A percentile compares a stretch with the other conserved stretches of the same genome.
Evolutionary conservation across 2,888 invertebrate species (phyloP).

Genomic region (Nasonia oneida): DNA sequence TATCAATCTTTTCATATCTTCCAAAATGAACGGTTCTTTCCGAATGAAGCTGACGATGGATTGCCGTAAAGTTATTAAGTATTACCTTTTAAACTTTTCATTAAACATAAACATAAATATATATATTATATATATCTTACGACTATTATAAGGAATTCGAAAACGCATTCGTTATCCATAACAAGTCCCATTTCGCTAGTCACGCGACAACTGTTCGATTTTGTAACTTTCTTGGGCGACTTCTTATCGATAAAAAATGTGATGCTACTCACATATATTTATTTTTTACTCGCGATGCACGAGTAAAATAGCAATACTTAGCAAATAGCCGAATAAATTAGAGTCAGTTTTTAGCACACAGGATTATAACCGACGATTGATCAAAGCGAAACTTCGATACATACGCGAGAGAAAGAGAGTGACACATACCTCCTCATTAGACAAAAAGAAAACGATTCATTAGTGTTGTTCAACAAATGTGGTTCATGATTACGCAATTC

Average conservation of each 20-base stretch:
- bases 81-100: constrained; percentile 38
- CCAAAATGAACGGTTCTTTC: constrained; percentile 56
- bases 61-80: constrained; percentile 45
- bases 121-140: constrained; percentile 27
- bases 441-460: constrained; percentile 46
- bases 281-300: constrained; percentile 54
- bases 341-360: constrained; percentile 53
- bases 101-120: constrained; percentile 36
- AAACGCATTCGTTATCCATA: constrained; percentile 60
- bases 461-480: constrained; percentile 56
- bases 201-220: constrained; percentile 57
- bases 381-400: constrained; percentile 33
- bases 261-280: constrained; percentile 54
- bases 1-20: constrained; percentile 54
- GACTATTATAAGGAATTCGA: constrained; percentile 49
- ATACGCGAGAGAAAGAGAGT: constrained; percentile 32
- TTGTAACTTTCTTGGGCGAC: constrained; percentile 54
- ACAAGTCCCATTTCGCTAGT: constrained; percentile 61
- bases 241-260: constrained; percentile 60
- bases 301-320: constrained; percentile 59
- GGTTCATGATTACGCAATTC: constrained; percentile 66
- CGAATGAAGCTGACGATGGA: not conserved
- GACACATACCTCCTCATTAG: constrained; percentile 30
- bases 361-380: constrained; percentile 38
- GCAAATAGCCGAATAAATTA: constrained; percentile 51